Conservation (phyloP, 2,888 invertebrate species). For the Nephrotoma appendiculata region DNA sequence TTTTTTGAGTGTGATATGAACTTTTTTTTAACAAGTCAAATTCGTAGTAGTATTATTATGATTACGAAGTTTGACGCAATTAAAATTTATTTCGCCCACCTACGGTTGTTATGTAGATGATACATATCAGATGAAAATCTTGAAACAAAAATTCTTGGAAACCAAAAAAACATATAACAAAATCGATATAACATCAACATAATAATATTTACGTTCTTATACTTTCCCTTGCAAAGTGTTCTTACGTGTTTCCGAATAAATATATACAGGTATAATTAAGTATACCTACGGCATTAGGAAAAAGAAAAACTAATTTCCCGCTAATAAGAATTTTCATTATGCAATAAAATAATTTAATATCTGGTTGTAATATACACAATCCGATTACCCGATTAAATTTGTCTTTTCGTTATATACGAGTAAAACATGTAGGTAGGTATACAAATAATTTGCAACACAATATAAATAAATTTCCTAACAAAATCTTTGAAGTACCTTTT, state of each 20-base stretch:
- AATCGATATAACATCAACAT: too few species aligned
- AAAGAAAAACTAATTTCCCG: not conserved
- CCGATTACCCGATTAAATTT: not conserved
- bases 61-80: too few species aligned
- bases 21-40: too few species aligned
- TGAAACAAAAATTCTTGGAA: too few species aligned
- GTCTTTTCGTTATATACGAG: not conserved
- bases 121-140: too few species aligned
- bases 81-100: too few species aligned
- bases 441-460: not conserved
- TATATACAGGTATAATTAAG: not conserved
- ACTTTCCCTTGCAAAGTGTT: not conserved
- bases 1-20: too few species aligned
- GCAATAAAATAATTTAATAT: not conserved
- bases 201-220: too few species aligned
- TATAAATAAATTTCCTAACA: not conserved
- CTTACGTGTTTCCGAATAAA: not conserved
- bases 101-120: too few species aligned
- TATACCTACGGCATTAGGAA: not conserved
- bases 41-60: too few species aligned
- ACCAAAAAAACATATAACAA: too few species aligned
- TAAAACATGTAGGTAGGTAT: not conserved
- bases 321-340: not conserved
- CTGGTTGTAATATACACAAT: not conserved
- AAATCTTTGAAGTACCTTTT: not conserved